phyloP scores from a whole-genome alignment of 2,797 vertebrate species.

The Simalia tracyae region DNA sequence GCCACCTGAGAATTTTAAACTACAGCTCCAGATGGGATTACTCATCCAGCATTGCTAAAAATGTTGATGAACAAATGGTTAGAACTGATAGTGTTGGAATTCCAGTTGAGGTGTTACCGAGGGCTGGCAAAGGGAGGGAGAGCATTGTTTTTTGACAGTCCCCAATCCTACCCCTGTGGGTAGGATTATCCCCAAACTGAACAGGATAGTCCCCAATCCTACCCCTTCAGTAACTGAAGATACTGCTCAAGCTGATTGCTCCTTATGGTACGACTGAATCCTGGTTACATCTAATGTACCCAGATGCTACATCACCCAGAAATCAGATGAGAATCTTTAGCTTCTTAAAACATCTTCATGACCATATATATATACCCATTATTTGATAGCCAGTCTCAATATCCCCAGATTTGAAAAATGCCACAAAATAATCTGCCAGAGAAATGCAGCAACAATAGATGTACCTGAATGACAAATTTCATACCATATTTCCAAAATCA shows the following conservation, averaged over 20 bases:
- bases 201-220: not conserved
- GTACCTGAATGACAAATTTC: not conserved
- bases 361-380: not conserved
- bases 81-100: conserved; percentile 26
- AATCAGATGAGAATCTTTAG: not conserved
- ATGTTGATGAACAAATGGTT: conserved; percentile 9
- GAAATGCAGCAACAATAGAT: not conserved
- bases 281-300: not conserved
- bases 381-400: not conserved
- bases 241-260: not conserved
- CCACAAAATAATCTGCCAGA: not conserved
- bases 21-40: conserved; percentile 33
- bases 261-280: not conserved
- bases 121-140: not conserved
- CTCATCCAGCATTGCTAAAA: conserved; percentile 29
- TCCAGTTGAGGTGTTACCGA: conserved; percentile 12
- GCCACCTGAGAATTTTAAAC: conserved; percentile 23
- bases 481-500: not conserved
- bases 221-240: not conserved
- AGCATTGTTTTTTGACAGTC: not conserved
- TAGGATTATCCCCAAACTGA: too few species aligned
- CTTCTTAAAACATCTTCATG: not conserved
- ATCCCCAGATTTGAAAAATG: not conserved
- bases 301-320: not conserved
- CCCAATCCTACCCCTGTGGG: not conserved